Conservation (phyloP, 2,797 vertebrate species). For the Leptodon cayanensis region DNA sequence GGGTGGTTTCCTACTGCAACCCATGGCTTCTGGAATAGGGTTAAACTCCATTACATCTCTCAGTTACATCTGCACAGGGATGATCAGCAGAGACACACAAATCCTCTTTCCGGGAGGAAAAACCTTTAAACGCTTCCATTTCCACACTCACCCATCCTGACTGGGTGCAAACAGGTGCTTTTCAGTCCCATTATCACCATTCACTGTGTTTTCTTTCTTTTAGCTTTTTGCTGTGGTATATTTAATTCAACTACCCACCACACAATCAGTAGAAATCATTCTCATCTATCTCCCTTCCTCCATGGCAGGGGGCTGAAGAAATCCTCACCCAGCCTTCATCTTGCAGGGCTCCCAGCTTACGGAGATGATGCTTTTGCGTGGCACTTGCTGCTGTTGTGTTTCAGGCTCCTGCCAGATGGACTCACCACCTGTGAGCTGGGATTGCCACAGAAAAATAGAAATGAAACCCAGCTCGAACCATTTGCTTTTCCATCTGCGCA, state of each 20-base stretch:
- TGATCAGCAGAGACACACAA: neutral
- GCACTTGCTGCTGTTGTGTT: neutral
- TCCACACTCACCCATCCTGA: neutral
- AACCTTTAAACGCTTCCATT: neutral
- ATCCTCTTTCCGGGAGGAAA: neutral
- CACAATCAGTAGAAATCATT: neutral
- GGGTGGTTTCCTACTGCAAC: neutral
- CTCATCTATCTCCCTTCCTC: neutral
- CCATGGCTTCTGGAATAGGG: neutral
- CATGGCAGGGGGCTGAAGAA: neutral
- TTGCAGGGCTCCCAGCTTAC: neutral
- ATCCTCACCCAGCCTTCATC: neutral
- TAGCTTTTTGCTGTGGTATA: neutral
- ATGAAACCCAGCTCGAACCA: neutral
- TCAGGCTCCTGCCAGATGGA: constrained; percentile 32
- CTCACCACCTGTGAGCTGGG: neutral
- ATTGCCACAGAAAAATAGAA: neutral
- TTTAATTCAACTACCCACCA: neutral
- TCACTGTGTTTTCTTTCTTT: neutral
- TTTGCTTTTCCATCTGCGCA: constrained; percentile 57
- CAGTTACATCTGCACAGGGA: neutral
- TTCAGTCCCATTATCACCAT: neutral
- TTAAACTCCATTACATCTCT: neutral
- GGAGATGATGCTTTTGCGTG: neutral
- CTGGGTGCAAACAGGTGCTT: neutral